Evolutionary conservation across 1,140 invertebrate species (phyloP), one percentile per base, ranked within the genome.

Genomic region (Solen grandis): DNA sequence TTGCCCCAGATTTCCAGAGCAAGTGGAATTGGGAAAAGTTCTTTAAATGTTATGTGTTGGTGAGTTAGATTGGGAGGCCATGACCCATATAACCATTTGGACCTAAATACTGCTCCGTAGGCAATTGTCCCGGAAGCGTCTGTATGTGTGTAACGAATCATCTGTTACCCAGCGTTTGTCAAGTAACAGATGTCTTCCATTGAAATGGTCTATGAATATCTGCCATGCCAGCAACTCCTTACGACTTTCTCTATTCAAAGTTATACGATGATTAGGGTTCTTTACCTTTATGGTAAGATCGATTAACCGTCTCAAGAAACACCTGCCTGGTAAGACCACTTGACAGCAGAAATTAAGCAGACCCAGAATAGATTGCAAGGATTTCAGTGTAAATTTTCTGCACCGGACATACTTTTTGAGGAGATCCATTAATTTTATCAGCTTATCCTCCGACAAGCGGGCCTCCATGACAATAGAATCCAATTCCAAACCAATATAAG

Each of bases 1-100:
- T 36, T n/a, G n/a, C 76, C 68, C 82, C 77, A 81, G 8, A 65
- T 70, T 57, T 75, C 70, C 22, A 75, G 8, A 19, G 76, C 46
- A 0, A 80, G 16, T 14, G 62, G 35, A 5, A 75, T 80, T n/a
- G 82, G 82, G 35, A 80, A 60, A 29, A 80, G 35, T 41, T 83
- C 70, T 70, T 62, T 69, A 13, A 69, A 66, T 2, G 14, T 27
- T 27, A 62, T 62, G 27, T 14, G 5, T 5, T 62, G 27, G 2
- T n/a, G 5, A 29, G 19, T 27, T 29, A 3, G 33, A 29, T 19
- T 10, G 4, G 2, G 5, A n/a, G 55, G 14, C 73, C 60, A 76
- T 19, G 36, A 10, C 13, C 46, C 31, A 38, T 4, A 54, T 22
- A 41, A 63, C 63, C 74, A 65, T 5, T 59, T 22, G 0, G 29